Evolutionary conservation across 2,113 vertebrate genomes (phyloP).

Genomic region (Prunella fulvescens): DNA sequence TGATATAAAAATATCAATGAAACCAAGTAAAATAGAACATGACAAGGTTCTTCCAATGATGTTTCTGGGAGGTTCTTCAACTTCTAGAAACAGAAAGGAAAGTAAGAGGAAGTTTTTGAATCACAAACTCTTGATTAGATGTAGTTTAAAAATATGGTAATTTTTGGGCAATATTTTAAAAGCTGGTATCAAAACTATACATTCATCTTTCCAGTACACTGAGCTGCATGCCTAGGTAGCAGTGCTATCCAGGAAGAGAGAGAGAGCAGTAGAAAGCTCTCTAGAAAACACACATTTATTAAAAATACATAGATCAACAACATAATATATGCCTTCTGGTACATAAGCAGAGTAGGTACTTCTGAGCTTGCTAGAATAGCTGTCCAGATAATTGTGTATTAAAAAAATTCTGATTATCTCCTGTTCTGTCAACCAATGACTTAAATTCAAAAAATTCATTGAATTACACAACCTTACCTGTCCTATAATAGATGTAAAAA

Average conservation of each 20-base stretch:
- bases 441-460: neutral
- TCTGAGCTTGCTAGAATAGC: neutral
- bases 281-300: neutral
- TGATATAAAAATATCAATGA: neutral
- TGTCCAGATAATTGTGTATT: neutral
- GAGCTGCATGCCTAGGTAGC: neutral
- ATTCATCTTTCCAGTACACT: neutral
- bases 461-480: neutral
- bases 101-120: neutral
- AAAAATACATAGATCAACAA: neutral
- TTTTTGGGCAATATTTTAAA: neutral
- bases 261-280: neutral
- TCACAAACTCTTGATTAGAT: neutral
- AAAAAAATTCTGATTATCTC: neutral
- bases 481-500: neutral
- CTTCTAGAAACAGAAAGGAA: neutral
- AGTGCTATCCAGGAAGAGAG: neutral
- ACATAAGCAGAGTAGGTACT: neutral
- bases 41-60: neutral
- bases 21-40: neutral
- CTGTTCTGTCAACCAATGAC: neutral
- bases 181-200: neutral
- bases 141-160: neutral
- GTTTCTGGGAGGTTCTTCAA: neutral
- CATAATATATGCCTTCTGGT: neutral